A percentile compares a stretch with the other conserved stretches of the same genome.
Conservation (phyloP, 2,888 invertebrate species). For the Notocelia uddmanniana region DNA sequence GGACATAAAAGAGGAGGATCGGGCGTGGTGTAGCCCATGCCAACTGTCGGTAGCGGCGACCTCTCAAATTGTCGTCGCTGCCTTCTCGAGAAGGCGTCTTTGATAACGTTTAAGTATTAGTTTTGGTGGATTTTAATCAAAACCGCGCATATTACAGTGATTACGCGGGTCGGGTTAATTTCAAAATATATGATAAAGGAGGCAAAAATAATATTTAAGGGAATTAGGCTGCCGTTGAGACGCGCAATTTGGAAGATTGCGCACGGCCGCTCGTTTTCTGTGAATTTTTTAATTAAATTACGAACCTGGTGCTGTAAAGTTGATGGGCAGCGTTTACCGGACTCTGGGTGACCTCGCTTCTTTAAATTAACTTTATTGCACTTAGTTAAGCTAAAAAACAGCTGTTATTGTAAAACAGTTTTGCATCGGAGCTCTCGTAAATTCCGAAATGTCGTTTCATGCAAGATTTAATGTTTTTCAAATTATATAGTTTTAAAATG, state of each 20-base stretch:
- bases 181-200: constrained; percentile 81
- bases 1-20: constrained; percentile 63
- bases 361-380: constrained; percentile 55
- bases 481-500: constrained; percentile 45
- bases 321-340: constrained; percentile 66
- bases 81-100: constrained; percentile 61
- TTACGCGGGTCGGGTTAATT: constrained; percentile 76
- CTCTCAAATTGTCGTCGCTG: constrained; percentile 60
- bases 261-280: constrained; percentile 74
- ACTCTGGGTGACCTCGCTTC: constrained; percentile 54
- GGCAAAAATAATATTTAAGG: constrained; percentile 81
- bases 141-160: constrained; percentile 76
- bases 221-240: constrained; percentile 80
- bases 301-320: constrained; percentile 75
- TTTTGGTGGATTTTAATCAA: constrained; percentile 83
- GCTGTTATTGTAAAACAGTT: constrained; percentile 46
- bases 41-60: constrained; percentile 45
- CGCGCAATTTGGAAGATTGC: constrained; percentile 82
- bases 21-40: constrained; percentile 33
- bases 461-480: constrained; percentile 39
- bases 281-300: constrained; percentile 86
- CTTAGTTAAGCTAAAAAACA: constrained; percentile 44
- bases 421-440: constrained; percentile 31
- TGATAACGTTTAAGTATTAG: constrained; percentile 83
- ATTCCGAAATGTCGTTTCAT: constrained; percentile 33